These are phyloP conservation scores for Tiliacea aurago DNA, from an alignment of 2,888 invertebrate species.

Conservation along the genomic window DNA sequence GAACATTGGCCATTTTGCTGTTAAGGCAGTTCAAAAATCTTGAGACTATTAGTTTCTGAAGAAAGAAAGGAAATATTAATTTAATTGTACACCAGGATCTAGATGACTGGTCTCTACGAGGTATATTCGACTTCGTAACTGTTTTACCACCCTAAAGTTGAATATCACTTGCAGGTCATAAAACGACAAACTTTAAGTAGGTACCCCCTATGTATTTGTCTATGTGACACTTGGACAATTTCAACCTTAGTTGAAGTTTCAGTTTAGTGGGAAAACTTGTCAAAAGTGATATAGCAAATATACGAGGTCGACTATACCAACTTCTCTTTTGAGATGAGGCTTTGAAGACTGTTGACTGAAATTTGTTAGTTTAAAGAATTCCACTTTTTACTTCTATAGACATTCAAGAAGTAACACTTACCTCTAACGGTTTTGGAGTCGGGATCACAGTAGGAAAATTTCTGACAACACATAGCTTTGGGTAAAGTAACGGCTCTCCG, in stretches of 20 bases:
- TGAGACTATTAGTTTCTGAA: conserved; percentile 74
- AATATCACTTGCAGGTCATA: background rate
- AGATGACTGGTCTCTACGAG: background rate
- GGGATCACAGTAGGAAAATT: conserved; percentile 83
- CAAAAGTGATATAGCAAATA: background rate
- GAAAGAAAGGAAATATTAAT: background rate
- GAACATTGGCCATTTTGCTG: conserved; percentile 75
- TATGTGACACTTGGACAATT: background rate
- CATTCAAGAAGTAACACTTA: conserved; percentile 53
- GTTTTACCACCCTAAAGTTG: background rate
- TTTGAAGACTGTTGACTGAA: too few relatives aligned
- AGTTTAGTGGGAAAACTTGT: background rate
- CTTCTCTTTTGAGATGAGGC: background rate
- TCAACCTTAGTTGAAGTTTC: background rate
- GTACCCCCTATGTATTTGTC: too few relatives aligned
- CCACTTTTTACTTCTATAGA: background rate
- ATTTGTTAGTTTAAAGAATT: too few relatives aligned
- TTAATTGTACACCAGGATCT: background rate
- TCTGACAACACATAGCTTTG: conserved; percentile 79
- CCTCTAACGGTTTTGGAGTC: conserved; percentile 77
- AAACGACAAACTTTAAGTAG: background rate
- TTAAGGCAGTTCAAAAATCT: conserved; percentile 78
- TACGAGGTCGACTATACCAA: background rate
- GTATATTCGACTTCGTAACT: background rate
- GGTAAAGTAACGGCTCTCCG: conserved; percentile 85